Evolutionary conservation across 2,888 invertebrate genomes (phyloP), one percentile per base, ranked within the genome.

Genomic region (Watsonalla cultraria): DNA sequence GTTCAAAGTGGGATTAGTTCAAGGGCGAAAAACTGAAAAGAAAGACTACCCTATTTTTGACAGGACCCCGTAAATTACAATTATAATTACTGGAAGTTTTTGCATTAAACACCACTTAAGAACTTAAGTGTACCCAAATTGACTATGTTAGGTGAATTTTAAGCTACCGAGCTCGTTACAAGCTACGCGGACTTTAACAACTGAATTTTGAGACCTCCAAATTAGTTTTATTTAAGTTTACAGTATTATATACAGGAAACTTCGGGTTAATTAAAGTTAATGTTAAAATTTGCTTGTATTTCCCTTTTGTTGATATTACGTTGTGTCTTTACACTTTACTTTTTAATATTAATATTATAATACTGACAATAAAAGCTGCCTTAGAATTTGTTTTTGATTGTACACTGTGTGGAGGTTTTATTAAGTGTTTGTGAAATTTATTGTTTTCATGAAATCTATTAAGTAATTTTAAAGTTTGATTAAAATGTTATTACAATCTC

Each of bases 51-150:
- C 45, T 14, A 14, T 13, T 14, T 14, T 33, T 13, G 33, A 49
- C 8, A 51, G 45, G 48, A 51, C 54, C 45, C 50, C 45, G 46
- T 54, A 51, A 58, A 56, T 58, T 53, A 60, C 51, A 56, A 58
- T 60, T 54, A 58, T 58, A 51, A 58, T 51, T 54, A 46, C 57
- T 54, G 45, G 9, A 59, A 57, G 53, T 60, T 62, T 53, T 56
- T 52, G 54, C 55, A 51, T 53, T 56, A 42, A 42, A 45, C 46
- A 47, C 13, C 51, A 34, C 48, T 54, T 53, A 53, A 58, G 50
- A 53, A 54, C 53, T 59, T 54, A 53, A 58, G 45, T 50, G 14
- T 15, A 39, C 52, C 55, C 51, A 56, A 62, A 56, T 52, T 54
- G 57, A 48, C 55, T 59, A 58, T 55, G 50, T 51, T 56, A 59